These are phyloP conservation scores for Monodelphis domestica DNA, from an alignment of 2,797 vertebrate genomes.

Conservation along the genomic window DNA sequence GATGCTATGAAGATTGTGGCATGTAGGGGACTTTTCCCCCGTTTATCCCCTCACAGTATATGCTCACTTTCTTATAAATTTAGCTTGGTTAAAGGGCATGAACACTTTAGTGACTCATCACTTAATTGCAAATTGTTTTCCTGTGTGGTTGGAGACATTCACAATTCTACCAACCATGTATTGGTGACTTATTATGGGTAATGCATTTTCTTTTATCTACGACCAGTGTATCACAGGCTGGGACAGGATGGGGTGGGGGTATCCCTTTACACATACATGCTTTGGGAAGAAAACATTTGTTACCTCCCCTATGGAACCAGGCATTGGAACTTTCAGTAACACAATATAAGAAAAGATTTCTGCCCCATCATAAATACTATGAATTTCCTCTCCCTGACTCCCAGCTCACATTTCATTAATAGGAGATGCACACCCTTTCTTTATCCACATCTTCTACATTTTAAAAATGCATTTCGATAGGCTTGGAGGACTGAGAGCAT, in stretches of 20 bases:
- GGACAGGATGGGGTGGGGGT: too few relatives aligned
- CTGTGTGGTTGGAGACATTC: neutral
- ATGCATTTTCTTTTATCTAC: constrained; percentile 54
- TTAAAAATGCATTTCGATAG: neutral
- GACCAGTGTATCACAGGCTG: neutral
- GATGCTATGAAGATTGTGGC: neutral
- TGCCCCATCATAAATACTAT: neutral
- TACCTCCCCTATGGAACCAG: neutral
- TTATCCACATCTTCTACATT: neutral
- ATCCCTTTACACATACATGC: too few relatives aligned
- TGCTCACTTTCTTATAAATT: neutral
- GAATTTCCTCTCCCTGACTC: neutral
- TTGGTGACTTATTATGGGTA: neutral
- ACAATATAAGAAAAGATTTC: fast-evolving
- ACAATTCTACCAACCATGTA: neutral
- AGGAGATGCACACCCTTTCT: neutral
- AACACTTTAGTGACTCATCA: neutral
- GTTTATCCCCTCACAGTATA: neutral
- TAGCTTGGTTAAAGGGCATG: neutral
- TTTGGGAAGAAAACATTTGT: too few relatives aligned
- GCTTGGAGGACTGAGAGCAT: constrained; percentile 10
- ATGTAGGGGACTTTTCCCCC: neutral
- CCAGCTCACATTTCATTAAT: neutral
- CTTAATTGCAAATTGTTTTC: neutral
- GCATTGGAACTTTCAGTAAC: neutral